Evolutionary conservation across 2,888 invertebrate species (phyloP), one percentile per base, ranked within the genome.

Genomic region (Stenichneumon culpator): DNA sequence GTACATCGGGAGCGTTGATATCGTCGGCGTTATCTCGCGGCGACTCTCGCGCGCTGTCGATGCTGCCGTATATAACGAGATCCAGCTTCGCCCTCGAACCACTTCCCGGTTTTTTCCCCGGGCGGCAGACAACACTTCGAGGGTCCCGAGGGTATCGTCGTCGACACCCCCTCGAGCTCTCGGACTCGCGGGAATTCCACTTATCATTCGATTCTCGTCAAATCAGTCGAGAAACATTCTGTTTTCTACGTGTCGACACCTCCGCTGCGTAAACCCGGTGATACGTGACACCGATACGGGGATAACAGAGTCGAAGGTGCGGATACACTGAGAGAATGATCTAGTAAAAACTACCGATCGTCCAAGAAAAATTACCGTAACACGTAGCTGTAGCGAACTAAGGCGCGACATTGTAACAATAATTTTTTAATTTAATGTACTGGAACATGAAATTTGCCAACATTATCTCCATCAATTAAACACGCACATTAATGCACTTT

Each of bases 101-200:
- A 79, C 83, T 79, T 69, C 63, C 25, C 65, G 69, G 39, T 54
- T 79, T 74, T 69, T 52, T 79, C 44, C 52, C 63, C 50, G 69
- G 25, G 54, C 57, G 16, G 63, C 75, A 44, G 70, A 67, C 54
- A 57, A 68, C 73, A n/a, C 78, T 72, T 36, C 28, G 47, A 32
- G 39, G 19, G 52, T n/a, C 83, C 70, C 75, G 32, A 22, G 83
- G 79, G 83, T 69, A 54, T 79, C 69, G 68, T 73, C 68, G 60
- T 79, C 79, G 83, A 83, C 69, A 74, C 79, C 75, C 83, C 68
- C 69, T 69, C 52, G 60, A 19, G 52, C 39, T 63, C 25, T 54
- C 57, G 60, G 32, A n/a, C 67, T 73, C 78, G 63, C 74, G 79
- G 73, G 79, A 83, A 79, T 83, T 44, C 22, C 39, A n/a, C 28